A percentile compares a stretch with the other conserved stretches of the same genome.
Evolutionary conservation across 2,888 invertebrate genomes (phyloP).

Genomic region (Falcaria lacertinaria): DNA sequence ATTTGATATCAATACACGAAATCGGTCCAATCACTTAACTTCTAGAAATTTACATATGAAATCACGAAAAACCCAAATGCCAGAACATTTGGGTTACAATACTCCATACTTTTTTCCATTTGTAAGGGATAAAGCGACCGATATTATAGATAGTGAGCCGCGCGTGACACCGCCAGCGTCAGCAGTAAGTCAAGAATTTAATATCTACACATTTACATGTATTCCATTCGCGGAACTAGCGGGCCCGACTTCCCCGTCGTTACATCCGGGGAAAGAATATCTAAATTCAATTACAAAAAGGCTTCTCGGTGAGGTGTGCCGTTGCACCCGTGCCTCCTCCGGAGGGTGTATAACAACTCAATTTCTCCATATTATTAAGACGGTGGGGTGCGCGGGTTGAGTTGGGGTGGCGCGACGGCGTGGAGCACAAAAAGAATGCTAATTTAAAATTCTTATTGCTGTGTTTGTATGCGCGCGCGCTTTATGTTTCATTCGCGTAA

Average conservation of each 20-base stretch:
- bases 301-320: slow-evolving; percentile 70
- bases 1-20: slow-evolving; percentile 27
- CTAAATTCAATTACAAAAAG: slow-evolving; percentile 80
- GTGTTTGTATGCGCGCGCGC: slow-evolving; percentile 76
- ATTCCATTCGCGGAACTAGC: slow-evolving; percentile 59
- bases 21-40: slow-evolving; percentile 18
- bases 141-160: slow-evolving; percentile 46
- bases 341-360: slow-evolving; percentile 77
- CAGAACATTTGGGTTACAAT: too few species aligned
- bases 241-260: slow-evolving; percentile 56
- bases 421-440: slow-evolving; percentile 77
- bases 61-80: background rate
- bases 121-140: slow-evolving; percentile 30
- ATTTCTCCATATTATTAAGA: slow-evolving; percentile 78
- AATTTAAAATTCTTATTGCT: slow-evolving; percentile 78
- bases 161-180: slow-evolving; percentile 40
- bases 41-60: background rate
- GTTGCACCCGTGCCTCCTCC: slow-evolving; percentile 73
- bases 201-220: slow-evolving; percentile 61
- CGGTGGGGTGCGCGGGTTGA: slow-evolving; percentile 59
- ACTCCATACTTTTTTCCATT: slow-evolving; percentile 18
- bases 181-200: slow-evolving; percentile 56
- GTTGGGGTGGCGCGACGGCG: slow-evolving; percentile 65
- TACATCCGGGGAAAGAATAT: slow-evolving; percentile 73
- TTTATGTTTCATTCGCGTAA: slow-evolving; percentile 74